phyloP scores from a whole-genome alignment of 2,888 invertebrate species.

The Scaptomyza parva region DNA sequence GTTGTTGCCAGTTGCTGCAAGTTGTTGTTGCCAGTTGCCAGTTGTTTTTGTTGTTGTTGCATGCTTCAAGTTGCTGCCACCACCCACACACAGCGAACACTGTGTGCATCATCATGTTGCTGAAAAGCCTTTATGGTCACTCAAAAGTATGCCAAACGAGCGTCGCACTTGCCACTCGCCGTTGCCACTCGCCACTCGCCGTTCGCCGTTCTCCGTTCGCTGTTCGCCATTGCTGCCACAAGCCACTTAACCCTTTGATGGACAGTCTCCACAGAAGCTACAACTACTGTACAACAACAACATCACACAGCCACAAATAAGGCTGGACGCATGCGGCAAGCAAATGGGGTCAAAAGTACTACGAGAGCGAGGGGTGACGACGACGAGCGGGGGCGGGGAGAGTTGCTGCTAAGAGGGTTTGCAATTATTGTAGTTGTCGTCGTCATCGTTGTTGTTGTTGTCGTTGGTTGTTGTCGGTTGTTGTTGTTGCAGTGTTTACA shows the following conservation, averaged over 20 bases:
- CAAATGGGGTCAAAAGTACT: conserved; percentile 7
- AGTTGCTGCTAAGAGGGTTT: neutral
- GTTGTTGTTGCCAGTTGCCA: conserved; percentile 26
- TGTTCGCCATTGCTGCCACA: conserved; percentile 50
- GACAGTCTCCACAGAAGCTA: conserved; percentile 48
- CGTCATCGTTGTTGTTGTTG: neutral
- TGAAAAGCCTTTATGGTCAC: conserved; percentile 41
- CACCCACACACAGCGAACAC: no score
- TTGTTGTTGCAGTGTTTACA: conserved; percentile 63
- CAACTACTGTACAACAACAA: conserved; percentile 28
- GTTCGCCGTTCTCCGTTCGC: no score
- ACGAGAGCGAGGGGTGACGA: neutral
- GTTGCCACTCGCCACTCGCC: conserved; percentile 18
- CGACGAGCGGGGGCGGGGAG: neutral
- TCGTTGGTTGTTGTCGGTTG: conserved; percentile 1
- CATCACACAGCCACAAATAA: conserved; percentile 54
- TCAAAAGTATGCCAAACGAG: conserved; percentile 44
- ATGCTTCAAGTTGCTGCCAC: conserved; percentile 10
- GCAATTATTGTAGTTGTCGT: neutral
- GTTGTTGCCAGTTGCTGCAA: no score
- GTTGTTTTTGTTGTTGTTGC: conserved; percentile 10
- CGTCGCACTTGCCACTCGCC: conserved; percentile 21
- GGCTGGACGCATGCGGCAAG: conserved; percentile 36
- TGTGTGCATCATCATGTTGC: conserved; percentile 49
- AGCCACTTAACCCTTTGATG: conserved; percentile 75